Evolutionary conservation across 2,797 vertebrate genomes (phyloP).

Genomic region (Cirrhinus mrigala): DNA sequence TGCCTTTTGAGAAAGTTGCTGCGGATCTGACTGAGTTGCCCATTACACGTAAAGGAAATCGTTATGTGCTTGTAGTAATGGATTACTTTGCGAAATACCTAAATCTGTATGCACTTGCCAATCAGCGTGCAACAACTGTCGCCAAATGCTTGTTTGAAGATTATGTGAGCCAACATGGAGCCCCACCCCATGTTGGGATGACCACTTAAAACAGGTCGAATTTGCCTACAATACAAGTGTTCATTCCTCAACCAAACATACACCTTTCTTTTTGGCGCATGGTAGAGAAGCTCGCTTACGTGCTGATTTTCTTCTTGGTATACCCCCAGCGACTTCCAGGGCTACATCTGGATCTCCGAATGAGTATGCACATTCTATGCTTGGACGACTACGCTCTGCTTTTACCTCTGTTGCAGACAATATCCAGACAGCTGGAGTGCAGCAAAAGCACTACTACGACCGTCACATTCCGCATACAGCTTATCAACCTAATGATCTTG

Average conservation of each 20-base stretch:
- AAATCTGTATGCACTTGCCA: constrained; percentile 27
- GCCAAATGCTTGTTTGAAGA: constrained; percentile 54
- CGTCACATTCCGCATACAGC: constrained; percentile 28
- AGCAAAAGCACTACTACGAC: constrained; percentile 53
- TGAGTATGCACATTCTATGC: constrained; percentile 46
- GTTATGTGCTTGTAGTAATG: constrained; percentile 39
- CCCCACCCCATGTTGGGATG: constrained; percentile 1
- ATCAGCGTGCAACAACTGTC: constrained; percentile 15
- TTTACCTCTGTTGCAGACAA: constrained; percentile 40
- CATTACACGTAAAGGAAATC: background rate
- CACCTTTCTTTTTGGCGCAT: constrained; percentile 2
- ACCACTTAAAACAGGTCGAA: background rate
- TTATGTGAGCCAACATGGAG: constrained; percentile 36
- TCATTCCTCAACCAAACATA: constrained; percentile 7
- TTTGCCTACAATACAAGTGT: background rate
- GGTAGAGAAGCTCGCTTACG: constrained; percentile 3
- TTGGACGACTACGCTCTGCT: constrained; percentile 18
- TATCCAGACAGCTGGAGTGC: constrained; percentile 19
- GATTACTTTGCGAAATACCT: constrained; percentile 42
- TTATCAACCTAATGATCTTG: constrained; percentile 45
- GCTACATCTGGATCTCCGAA: constrained; percentile 25
- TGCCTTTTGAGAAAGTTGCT: constrained; percentile 53
- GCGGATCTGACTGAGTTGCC: constrained; percentile 40
- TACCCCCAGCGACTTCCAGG: background rate
- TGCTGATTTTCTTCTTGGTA: background rate